Evolutionary conservation across 2,797 vertebrate genomes (phyloP), one percentile per base, ranked within the genome.

Genomic region (Lithobates pipiens): DNA sequence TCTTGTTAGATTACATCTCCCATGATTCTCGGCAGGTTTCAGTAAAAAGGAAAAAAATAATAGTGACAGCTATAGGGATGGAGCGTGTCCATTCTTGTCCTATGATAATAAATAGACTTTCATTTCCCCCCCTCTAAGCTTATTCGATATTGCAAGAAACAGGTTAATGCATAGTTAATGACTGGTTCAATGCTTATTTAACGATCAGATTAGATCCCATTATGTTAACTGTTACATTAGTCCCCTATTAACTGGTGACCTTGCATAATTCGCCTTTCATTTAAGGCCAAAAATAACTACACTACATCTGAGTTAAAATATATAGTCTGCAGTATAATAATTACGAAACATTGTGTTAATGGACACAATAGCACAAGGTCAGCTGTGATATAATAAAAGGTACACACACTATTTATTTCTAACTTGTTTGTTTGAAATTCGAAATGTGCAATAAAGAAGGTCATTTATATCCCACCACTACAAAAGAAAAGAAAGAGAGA

Each of bases 401-500:
- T 34, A 74, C 7, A 34, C 6, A 36, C 54, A 74, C 65, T 15
- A 73, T 80, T 75, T 75, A 75, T 75, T 76, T 74, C 50, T 57
- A 29, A 79, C 27, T 65, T 67, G 54, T 75, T 80, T 85, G 61
- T 67, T 61, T 34, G 21, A 61, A 71, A 69, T 70, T 63, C n/a
- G 77, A 67, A 74, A 80, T 54, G 54, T 61, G 9, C 16, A 73
- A 73, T 46, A 68, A 74, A 80, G 77, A 44, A 54, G 50, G 74
- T 44, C 74, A 70, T 84, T 61, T 71, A 71, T 65, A 71, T 65
- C 77, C 54, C 23, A 25, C 34, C 73, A 69, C 29, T 73, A 75
- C 68, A 73, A 85, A 79, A 39, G 75, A 44, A 69, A 61, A 79
- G 46, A 42, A 15, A 69, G 44, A 57, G 21, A 85, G 70, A 85